Evolutionary conservation across 2,113 vertebrate species (phyloP).

Genomic region (Mus spicilegus): DNA sequence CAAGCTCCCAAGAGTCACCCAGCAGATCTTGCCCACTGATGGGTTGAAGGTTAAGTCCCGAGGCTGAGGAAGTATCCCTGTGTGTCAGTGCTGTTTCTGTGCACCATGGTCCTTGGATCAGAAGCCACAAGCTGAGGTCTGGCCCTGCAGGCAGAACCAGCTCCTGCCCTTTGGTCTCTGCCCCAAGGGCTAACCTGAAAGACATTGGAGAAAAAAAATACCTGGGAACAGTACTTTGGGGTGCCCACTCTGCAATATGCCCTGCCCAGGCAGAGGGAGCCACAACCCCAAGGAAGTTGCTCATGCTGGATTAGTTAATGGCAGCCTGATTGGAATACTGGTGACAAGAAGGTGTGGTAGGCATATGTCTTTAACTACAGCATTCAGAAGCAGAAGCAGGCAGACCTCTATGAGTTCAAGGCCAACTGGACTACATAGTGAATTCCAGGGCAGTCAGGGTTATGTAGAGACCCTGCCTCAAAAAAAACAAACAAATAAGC

Average conservation of each 20-base stretch:
- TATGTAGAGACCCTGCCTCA: not conserved
- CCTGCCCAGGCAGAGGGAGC: not conserved
- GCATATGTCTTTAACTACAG: not conserved
- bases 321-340: not conserved
- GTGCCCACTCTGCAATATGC: not conserved
- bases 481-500: not conserved
- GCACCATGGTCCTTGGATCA: not conserved
- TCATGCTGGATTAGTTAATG: not conserved
- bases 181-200: not conserved
- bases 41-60: too few species aligned
- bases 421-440: not conserved
- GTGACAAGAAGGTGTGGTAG: not conserved
- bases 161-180: too few species aligned
- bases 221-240: not conserved
- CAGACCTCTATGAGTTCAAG: not conserved
- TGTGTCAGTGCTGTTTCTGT: too few species aligned
- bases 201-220: not conserved
- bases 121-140: not conserved
- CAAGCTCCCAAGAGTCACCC: not conserved
- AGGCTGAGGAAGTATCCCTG: not conserved
- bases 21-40: not conserved
- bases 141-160: not conserved
- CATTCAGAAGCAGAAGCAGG: not conserved
- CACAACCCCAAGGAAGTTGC: not conserved
- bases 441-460: not conserved